Conservation (phyloP, 2,888 invertebrate genomes). For the Harpagoxenus sublaevis region DNA sequence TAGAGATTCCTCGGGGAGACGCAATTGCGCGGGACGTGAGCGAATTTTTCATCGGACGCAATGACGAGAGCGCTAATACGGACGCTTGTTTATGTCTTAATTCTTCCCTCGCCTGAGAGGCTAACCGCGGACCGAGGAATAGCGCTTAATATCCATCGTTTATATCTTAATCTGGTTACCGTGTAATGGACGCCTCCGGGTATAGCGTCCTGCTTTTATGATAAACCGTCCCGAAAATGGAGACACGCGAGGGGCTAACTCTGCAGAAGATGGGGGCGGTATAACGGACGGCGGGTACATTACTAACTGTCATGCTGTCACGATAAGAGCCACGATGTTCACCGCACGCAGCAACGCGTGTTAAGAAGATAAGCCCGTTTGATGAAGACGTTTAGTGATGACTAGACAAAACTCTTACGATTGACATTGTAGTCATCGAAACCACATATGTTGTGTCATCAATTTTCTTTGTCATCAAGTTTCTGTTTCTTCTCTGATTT, state of each 20-base stretch:
- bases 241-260: conserved; percentile 28
- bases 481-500: neutral
- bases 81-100: conserved; percentile 52
- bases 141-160: conserved; percentile 47
- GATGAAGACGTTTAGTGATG: neutral
- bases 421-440: neutral
- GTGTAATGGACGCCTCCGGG: conserved; percentile 43
- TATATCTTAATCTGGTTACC: conserved; percentile 49
- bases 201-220: conserved; percentile 31
- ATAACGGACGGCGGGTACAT: conserved; percentile 25
- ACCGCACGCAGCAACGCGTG: neutral
- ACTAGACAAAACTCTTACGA: neutral
- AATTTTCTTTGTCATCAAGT: neutral
- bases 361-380: neutral
- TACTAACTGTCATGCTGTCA: conserved; percentile 31
- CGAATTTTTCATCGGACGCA: conserved; percentile 37
- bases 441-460: neutral
- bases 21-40: neutral
- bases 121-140: conserved; percentile 5
- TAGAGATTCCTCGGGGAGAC: conserved; percentile 44
- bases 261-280: neutral
- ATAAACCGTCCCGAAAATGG: conserved; percentile 46
- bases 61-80: conserved; percentile 35
- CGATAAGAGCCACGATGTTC: conserved; percentile 25
- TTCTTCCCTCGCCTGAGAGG: conserved; percentile 8